Conservation (phyloP, 1,140 invertebrate species). For the Bombus pascuorum region DNA sequence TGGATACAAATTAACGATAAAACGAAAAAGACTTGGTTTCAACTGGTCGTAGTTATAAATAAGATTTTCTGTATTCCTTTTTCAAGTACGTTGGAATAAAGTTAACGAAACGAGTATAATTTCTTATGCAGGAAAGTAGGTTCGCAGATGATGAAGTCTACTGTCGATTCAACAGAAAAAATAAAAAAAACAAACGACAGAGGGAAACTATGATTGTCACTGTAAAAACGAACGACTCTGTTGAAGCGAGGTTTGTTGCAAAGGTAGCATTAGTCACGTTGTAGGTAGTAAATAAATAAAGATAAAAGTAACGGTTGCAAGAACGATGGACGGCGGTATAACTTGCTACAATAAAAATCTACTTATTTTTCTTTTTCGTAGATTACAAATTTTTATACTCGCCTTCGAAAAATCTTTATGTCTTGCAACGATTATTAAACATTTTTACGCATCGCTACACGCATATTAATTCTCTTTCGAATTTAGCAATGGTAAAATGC, state of each 20-base stretch:
- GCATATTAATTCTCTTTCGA: background rate
- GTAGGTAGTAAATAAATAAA: conserved; percentile 10
- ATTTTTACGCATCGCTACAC: background rate
- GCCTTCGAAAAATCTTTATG: background rate
- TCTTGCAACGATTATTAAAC: background rate
- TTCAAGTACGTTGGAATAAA: background rate
- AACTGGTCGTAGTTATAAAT: too few species aligned
- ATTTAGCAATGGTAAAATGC: background rate
- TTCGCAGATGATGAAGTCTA: background rate
- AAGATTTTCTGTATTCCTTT: background rate
- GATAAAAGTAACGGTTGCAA: conserved; percentile 22
- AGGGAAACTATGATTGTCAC: background rate
- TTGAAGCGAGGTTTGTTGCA: conserved; percentile 2
- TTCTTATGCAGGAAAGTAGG: background rate
- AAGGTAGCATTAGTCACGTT: background rate
- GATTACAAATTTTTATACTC: background rate
- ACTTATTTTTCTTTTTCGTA: background rate
- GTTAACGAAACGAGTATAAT: background rate
- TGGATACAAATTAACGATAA: background rate
- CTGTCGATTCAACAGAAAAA: background rate
- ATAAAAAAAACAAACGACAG: background rate
- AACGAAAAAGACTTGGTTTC: background rate
- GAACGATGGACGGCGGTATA: background rate
- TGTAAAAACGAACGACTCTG: background rate
- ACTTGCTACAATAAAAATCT: conserved; percentile 10